Conservation (phyloP, 2,888 invertebrate species). For the Galerucella nymphaeae region DNA sequence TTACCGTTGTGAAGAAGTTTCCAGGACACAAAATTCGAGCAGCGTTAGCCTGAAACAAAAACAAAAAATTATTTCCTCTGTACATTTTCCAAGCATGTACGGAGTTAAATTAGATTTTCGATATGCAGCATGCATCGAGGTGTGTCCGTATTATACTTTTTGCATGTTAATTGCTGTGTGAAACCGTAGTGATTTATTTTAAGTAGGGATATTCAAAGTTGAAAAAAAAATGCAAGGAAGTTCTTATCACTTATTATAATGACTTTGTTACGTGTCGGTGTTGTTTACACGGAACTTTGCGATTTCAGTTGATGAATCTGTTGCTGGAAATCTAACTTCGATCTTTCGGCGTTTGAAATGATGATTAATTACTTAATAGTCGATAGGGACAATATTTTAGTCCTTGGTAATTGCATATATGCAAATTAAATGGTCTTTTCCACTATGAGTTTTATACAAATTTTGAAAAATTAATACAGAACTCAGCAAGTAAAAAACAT, state of each 20-base stretch:
- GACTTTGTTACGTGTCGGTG: constrained; percentile 41
- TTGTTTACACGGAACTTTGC: constrained; percentile 39
- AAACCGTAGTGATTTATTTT: constrained; percentile 41
- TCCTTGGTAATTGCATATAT: background rate
- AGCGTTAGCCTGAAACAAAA: constrained; percentile 6
- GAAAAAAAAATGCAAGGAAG: constrained; percentile 34
- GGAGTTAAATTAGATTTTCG: constrained; percentile 34
- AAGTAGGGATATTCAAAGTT: constrained; percentile 11
- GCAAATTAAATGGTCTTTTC: background rate
- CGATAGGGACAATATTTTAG: constrained; percentile 14
- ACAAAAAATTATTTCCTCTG: background rate
- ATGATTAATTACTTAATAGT: constrained; percentile 32
- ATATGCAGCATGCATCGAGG: constrained; percentile 37
- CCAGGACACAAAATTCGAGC: background rate
- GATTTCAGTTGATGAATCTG: constrained; percentile 39
- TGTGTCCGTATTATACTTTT: constrained; percentile 39
- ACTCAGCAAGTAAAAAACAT: too few species aligned
- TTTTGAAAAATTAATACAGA: too few species aligned
- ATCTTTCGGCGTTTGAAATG: constrained; percentile 35
- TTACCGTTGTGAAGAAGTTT: constrained; percentile 4
- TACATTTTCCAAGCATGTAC: constrained; percentile 32
- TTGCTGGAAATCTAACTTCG: constrained; percentile 34
- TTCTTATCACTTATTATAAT: constrained; percentile 44
- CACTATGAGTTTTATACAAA: background rate
- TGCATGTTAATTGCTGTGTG: constrained; percentile 39